Percentiles rank a stretch among this genome's conserved stretches.
phyloP scores from a whole-genome alignment of 2,113 vertebrate genomes.

The Capreolus pygargus region DNA sequence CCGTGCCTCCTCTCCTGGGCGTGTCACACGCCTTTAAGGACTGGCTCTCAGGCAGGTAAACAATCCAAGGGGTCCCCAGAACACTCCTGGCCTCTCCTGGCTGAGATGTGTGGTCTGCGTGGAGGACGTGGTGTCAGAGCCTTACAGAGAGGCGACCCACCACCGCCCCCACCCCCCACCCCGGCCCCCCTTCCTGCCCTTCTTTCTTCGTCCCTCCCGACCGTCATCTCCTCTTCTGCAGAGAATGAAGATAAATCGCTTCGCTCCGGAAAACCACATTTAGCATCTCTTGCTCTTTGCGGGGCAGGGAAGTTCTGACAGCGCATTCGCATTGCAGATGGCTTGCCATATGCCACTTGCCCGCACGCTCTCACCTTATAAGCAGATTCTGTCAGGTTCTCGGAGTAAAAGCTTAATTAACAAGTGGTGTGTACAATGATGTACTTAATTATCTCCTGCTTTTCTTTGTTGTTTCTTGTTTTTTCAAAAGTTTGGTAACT shows the following conservation, averaged over 20 bases:
- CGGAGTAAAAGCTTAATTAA: slow-evolving; percentile 85
- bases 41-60: no score
- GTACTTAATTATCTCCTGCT: slow-evolving; percentile 80
- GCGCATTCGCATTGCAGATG: slow-evolving; percentile 74
- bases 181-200: neutral
- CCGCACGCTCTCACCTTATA: slow-evolving; percentile 78
- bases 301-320: slow-evolving; percentile 25
- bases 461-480: slow-evolving; percentile 76
- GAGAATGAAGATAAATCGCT: slow-evolving; percentile 60
- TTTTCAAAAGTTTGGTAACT: slow-evolving; percentile 77
- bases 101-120: fast-evolving
- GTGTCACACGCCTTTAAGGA: neutral
- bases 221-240: slow-evolving; percentile 20
- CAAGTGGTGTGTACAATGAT: slow-evolving; percentile 80
- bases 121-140: fast-evolving
- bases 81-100: fast-evolving
- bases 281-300: slow-evolving; percentile 8
- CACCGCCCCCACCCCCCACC: fast-evolving
- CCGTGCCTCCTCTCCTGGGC: neutral
- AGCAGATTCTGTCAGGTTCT: slow-evolving; percentile 83
- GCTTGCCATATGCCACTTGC: slow-evolving; percentile 80
- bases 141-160: neutral
- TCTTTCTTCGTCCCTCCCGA: neutral
- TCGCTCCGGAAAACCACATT: neutral
- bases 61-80: neutral